Conservation (phyloP, 2,888 invertebrate genomes). For the Netelia melanura region DNA sequence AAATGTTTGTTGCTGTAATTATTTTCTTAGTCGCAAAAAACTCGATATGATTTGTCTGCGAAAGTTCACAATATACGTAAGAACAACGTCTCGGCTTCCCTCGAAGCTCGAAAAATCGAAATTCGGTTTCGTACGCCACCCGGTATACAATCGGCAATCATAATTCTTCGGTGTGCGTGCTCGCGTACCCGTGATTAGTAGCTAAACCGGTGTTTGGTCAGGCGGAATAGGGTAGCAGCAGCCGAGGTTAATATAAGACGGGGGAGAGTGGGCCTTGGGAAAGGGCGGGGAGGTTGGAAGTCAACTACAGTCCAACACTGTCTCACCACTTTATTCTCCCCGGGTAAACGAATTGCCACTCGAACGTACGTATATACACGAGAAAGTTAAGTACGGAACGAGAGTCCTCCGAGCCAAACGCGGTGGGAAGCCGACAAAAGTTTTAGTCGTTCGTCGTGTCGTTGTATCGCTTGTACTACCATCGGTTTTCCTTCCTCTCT, state of each 20-base stretch:
- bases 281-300: neutral
- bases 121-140: neutral
- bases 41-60: neutral
- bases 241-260: conserved; percentile 60
- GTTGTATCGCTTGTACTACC: conserved; percentile 39
- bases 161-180: conserved; percentile 52
- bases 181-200: conserved; percentile 60
- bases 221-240: conserved; percentile 50
- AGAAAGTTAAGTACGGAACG: conserved; percentile 56
- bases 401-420: conserved; percentile 22
- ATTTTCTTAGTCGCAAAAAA: neutral
- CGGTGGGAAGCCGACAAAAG: conserved; percentile 41
- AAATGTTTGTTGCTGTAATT: neutral
- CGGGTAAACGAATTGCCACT: conserved; percentile 62
- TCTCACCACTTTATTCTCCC: conserved; percentile 11
- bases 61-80: neutral
- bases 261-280: neutral
- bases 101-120: conserved; percentile 38
- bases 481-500: conserved; percentile 9
- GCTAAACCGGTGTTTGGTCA: conserved; percentile 55
- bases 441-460: conserved; percentile 45
- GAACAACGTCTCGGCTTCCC: neutral
- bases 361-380: conserved; percentile 30
- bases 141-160: conserved; percentile 5
- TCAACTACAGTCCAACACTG: conserved; percentile 1